These are phyloP conservation scores for Pachydiplax longipennis DNA, from an alignment of 2,888 invertebrate genomes.

Conservation along the genomic window DNA sequence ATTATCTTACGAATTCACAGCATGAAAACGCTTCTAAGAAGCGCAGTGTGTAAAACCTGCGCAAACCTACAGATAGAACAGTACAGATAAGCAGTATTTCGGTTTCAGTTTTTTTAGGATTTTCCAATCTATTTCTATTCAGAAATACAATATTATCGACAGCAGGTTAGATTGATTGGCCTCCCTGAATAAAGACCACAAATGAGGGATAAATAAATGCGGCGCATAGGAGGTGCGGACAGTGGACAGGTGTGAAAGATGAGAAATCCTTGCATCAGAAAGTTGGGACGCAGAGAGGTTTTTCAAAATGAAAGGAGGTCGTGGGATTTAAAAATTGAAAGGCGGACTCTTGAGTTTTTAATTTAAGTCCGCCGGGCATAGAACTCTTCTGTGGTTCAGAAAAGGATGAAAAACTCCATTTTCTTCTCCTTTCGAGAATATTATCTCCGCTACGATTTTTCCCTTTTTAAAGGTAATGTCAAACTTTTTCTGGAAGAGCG, in stretches of 20 bases:
- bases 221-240: not conserved
- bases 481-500: not conserved
- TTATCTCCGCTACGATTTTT: not conserved
- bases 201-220: no score
- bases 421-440: not conserved
- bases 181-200: no score
- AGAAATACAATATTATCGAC: no score
- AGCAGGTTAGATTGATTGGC: no score
- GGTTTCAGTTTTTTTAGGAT: no score
- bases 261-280: not conserved
- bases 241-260: not conserved
- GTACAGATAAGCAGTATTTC: no score
- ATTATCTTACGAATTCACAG: no score
- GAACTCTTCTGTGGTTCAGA: not conserved
- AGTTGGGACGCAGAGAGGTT: not conserved
- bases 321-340: conserved; percentile 39
- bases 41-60: no score
- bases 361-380: not conserved
- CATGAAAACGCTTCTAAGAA: no score
- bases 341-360: conserved; percentile 33
- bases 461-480: conserved; percentile 12
- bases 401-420: not conserved
- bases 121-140: no score
- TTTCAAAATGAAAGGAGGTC: conserved; percentile 26
- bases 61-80: no score